Percentiles rank a stretch among this genome's conserved stretches.
These are phyloP conservation scores for Andinoacara biseriatus DNA, from an alignment of 2,113 vertebrate species.

Conservation along the genomic window DNA sequence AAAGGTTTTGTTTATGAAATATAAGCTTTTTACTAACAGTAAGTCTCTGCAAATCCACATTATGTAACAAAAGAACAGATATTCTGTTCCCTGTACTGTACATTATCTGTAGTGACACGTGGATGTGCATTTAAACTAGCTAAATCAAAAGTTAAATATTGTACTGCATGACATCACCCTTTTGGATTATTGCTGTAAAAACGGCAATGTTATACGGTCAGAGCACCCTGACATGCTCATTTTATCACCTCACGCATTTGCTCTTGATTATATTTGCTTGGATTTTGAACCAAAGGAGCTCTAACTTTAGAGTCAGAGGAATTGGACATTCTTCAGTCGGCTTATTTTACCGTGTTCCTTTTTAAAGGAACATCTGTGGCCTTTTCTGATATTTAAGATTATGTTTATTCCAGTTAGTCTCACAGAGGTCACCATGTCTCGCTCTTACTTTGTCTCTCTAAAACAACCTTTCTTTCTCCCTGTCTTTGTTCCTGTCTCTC, in stretches of 20 bases:
- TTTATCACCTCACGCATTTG: slow-evolving; percentile 5
- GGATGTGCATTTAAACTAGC: not conserved
- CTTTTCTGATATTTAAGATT: not conserved
- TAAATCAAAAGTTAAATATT: not conserved
- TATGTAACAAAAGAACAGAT: not conserved
- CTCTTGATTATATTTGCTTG: not conserved
- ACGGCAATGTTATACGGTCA: slow-evolving; percentile 4
- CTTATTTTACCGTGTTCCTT: not conserved
- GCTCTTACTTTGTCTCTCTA: not conserved
- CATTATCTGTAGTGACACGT: not conserved
- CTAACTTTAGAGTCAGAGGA: not conserved
- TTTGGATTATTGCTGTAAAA: not conserved
- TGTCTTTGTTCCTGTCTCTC: not conserved
- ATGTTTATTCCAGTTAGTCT: not conserved
- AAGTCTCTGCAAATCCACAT: not conserved
- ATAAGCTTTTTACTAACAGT: not conserved
- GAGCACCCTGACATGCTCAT: not conserved
- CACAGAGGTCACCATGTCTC: not conserved
- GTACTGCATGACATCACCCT: not conserved
- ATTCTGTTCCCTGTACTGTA: not conserved
- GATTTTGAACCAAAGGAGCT: slow-evolving; percentile 3
- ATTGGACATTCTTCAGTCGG: not conserved
- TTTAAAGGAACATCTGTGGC: not conserved
- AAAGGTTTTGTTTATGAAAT: not conserved
- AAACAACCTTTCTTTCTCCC: not conserved